A percentile compares a stretch with the other conserved stretches of the same genome.
These are phyloP conservation scores for Morpho achilles DNA, from an alignment of 2,888 invertebrate genomes.

Conservation along the genomic window DNA sequence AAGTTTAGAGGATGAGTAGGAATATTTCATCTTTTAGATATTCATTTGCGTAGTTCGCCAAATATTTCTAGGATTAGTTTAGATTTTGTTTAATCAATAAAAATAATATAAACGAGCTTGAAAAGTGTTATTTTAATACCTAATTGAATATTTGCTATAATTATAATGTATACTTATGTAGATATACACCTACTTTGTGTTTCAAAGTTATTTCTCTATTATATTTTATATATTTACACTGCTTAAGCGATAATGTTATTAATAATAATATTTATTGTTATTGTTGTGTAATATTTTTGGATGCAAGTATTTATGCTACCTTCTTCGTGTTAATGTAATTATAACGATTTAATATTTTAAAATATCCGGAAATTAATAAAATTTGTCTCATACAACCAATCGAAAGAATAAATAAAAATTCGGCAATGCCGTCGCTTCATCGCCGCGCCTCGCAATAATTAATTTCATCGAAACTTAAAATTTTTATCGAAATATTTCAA, in stretches of 20 bases:
- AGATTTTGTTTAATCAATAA: conserved; percentile 50
- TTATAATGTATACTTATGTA: conserved; percentile 55
- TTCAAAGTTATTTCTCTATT: conserved; percentile 64
- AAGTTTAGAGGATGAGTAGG: conserved; percentile 77
- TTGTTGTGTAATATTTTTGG: conserved; percentile 75
- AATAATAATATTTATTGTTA: conserved; percentile 69
- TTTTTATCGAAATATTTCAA: conserved; percentile 59
- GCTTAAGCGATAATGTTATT: conserved; percentile 73
- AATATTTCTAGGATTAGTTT: conserved; percentile 59
- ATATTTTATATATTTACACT: conserved; percentile 75
- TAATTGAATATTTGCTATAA: conserved; percentile 70
- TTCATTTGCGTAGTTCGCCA: conserved; percentile 59
- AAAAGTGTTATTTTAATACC: conserved; percentile 69
- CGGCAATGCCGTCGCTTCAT: conserved; percentile 45
- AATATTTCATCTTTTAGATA: conserved; percentile 55
- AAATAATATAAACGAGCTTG: conserved; percentile 70
- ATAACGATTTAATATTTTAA: conserved; percentile 47
- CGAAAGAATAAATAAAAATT: conserved; percentile 36
- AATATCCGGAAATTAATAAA: conserved; percentile 25
- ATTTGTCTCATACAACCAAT: conserved; percentile 30
- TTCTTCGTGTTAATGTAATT: conserved; percentile 62
- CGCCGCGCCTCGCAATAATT: conserved; percentile 65
- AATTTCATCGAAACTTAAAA: conserved; percentile 63
- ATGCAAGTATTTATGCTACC: conserved; percentile 67
- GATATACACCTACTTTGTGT: conserved; percentile 46